phyloP scores from a whole-genome alignment of 2,888 invertebrate species.

The Caenorhabditis angaria region DNA sequence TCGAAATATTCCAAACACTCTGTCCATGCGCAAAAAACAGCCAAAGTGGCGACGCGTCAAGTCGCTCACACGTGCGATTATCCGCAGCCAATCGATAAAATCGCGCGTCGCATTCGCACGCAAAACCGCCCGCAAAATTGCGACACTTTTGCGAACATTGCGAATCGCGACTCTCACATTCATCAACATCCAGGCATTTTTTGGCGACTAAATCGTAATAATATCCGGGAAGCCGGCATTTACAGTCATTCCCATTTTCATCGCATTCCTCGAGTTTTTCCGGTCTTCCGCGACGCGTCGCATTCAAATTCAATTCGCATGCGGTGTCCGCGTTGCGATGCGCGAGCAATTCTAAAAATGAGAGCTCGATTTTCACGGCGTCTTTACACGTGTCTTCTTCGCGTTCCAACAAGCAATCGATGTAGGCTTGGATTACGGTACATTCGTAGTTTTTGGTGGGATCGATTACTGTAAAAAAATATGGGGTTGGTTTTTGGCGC shows the following conservation, averaged over 20 bases:
- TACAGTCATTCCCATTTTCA: slow-evolving; percentile 46
- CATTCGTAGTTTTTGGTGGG: slow-evolving; percentile 45
- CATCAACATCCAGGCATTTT: slow-evolving; percentile 53
- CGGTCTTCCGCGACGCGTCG: slow-evolving; percentile 42
- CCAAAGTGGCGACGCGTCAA: slow-evolving; percentile 75
- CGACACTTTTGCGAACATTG: slow-evolving; percentile 89
- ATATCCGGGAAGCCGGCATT: slow-evolving; percentile 55
- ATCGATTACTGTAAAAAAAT: slow-evolving; percentile 17
- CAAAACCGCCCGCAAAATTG: slow-evolving; percentile 92
- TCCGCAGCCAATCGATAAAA: slow-evolving; percentile 84
- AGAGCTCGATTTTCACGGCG: slow-evolving; percentile 52
- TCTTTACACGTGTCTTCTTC: slow-evolving; percentile 40
- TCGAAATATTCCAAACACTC: slow-evolving; percentile 92
- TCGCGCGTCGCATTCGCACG: slow-evolving; percentile 91
- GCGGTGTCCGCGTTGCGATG: slow-evolving; percentile 35
- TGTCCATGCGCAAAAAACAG: slow-evolving; percentile 84
- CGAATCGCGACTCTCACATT: neutral
- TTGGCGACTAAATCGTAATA: slow-evolving; percentile 47
- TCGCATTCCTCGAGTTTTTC: slow-evolving; percentile 56
- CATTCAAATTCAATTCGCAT: slow-evolving; percentile 42
- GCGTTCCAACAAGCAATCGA: slow-evolving; percentile 51
- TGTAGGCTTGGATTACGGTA: slow-evolving; percentile 49
- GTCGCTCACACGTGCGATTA: slow-evolving; percentile 88
- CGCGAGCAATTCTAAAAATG: slow-evolving; percentile 47
- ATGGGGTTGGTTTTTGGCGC: too few relatives aligned